These are phyloP conservation scores for Phyllostomus discolor DNA, from an alignment of 2,113 vertebrate species.

Conservation along the genomic window DNA sequence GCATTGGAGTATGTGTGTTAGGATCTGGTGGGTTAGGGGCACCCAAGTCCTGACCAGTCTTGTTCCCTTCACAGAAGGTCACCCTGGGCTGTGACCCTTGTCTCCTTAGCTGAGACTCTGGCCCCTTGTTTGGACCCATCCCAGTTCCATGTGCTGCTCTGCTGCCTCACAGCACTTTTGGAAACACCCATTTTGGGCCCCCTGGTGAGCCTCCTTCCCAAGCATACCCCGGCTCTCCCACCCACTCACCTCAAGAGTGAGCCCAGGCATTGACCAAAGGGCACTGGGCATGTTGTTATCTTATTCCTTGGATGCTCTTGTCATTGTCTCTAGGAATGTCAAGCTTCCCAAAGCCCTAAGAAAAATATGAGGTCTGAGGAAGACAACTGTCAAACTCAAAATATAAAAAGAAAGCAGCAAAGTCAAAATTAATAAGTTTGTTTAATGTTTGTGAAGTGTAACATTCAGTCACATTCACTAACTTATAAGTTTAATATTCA, in stretches of 20 bases:
- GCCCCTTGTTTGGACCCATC: background rate
- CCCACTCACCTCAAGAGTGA: background rate
- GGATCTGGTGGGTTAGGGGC: background rate
- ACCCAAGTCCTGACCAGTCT: background rate
- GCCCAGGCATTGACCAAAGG: background rate
- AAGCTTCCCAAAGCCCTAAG: background rate
- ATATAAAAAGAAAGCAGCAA: background rate
- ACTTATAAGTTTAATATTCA: slow-evolving; percentile 31
- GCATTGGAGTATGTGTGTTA: background rate
- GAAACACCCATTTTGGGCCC: background rate
- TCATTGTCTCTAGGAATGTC: background rate
- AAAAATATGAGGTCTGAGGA: background rate
- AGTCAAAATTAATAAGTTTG: background rate
- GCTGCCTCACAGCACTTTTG: background rate
- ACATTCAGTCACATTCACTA: slow-evolving; percentile 7
- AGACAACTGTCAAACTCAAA: background rate
- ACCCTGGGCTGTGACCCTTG: background rate
- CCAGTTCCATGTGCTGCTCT: background rate
- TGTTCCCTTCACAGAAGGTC: background rate
- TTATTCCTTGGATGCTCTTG: no score
- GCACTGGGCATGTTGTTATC: background rate
- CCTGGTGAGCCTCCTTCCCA: background rate
- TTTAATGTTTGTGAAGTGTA: background rate
- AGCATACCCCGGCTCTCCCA: background rate
- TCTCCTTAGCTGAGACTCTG: background rate